Conservation (phyloP, 2,113 vertebrate genomes). For the Phasianus colchicus region DNA sequence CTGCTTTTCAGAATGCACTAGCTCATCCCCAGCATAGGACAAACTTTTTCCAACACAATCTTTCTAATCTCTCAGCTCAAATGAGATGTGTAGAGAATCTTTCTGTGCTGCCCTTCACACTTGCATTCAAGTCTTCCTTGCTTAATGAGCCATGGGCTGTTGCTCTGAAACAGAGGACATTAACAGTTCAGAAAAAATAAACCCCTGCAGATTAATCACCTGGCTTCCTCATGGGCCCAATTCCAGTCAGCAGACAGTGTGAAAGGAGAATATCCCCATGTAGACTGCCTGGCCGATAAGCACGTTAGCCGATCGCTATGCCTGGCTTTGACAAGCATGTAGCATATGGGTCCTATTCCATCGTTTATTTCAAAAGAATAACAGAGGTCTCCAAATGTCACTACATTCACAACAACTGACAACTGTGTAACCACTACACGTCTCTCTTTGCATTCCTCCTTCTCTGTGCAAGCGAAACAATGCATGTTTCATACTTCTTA, state of each 20-base stretch:
- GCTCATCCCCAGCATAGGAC: not conserved
- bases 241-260: not conserved
- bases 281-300: not conserved
- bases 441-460: not conserved
- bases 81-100: conserved; percentile 33
- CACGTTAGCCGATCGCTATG: not conserved
- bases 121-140: conserved; percentile 40
- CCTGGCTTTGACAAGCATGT: not conserved
- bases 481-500: conserved; percentile 14
- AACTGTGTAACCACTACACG: not conserved
- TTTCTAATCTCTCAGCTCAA: conserved; percentile 45
- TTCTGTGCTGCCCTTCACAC: conserved; percentile 58
- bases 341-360: not conserved
- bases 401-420: not conserved
- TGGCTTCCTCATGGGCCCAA: conserved; percentile 14
- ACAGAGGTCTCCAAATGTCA: not conserved
- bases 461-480: not conserved
- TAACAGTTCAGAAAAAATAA: conserved; percentile 43
- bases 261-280: not conserved
- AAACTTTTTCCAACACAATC: not conserved
- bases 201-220: conserved; percentile 61
- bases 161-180: conserved; percentile 50
- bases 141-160: conserved; percentile 51
- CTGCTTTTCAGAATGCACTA: not conserved
- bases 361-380: conserved; percentile 16